Base-by-base conservation (phyloP, 2,888 invertebrate species). In the Pecten maximus region DNA sequence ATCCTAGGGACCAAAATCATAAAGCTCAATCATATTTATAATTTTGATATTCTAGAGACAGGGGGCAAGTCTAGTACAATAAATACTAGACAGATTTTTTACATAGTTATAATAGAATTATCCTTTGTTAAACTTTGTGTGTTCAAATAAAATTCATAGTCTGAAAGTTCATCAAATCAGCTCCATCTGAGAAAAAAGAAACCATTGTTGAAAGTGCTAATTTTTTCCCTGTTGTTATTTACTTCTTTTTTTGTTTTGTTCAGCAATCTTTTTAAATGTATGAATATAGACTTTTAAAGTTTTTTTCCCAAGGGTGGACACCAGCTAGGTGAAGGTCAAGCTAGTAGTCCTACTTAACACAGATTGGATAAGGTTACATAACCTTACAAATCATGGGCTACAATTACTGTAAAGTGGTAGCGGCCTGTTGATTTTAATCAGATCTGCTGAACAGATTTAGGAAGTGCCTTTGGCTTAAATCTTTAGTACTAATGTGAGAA, bases 371-470 rank as follows among this genome's bases (percentile, higher is more conserved):
- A 10, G 35, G 74, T 74, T 74, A 74, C 35, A 28, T 74, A 74
- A 74, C 35, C 35, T 74, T 74, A 74, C 74, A 23, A 8, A 54
- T 54, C 19, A 54, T 35, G 28, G 74, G 28, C 35, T 74, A 74
- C 74, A 74, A 74, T 74, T 28, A 74, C 35, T 35, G 28, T 8
- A 10, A 74, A 74, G 74, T 74, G 35, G 23, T 54, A 54, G 54
- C 44, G 4, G 44, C 44, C 44, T 44, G 2, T 23, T 19, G 54
- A 10, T 35, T 74, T 35, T 35, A 74, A 74, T 74, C 74, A 74
- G 74, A 74, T 74, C 60, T 60, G 23, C 23, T n/a, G 2, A 74
- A 35, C 74, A 74, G 74, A 74, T 74, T 74, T 74, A 74, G 74
- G 74, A 74, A 74, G 74, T 74, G 74, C 74, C 74, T 10, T 74